Evolutionary conservation across 2,113 vertebrate genomes (phyloP).

Genomic region (Saguinus imperator): DNA sequence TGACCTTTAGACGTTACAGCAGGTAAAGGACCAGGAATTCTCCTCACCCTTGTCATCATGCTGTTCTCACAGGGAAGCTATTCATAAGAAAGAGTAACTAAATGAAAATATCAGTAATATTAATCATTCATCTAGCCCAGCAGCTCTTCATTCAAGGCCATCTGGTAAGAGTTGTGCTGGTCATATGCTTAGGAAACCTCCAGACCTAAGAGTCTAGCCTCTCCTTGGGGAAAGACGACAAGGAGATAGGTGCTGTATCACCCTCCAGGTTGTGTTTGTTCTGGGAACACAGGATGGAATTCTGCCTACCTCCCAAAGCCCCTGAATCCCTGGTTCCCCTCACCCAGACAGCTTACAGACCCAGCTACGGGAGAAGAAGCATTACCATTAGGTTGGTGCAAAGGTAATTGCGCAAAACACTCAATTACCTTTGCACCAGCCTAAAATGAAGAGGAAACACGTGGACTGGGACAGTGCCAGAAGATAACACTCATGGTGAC

Average conservation of each 20-base stretch:
- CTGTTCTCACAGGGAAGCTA: neutral
- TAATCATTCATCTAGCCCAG: neutral
- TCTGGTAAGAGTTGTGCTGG: neutral
- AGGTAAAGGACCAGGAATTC: neutral
- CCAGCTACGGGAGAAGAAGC: neutral
- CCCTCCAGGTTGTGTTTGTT: neutral
- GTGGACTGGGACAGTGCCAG: neutral
- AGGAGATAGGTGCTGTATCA: neutral
- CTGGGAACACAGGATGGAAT: fast-evolving
- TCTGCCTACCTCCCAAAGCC: neutral
- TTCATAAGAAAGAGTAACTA: neutral
- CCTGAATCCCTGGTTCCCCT: too few species aligned
- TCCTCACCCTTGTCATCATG: neutral
- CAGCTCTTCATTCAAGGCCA: neutral
- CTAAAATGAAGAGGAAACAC: neutral
- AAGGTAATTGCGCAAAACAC: too few species aligned
- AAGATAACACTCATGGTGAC: neutral
- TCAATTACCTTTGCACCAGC: too few species aligned
- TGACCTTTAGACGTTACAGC: neutral
- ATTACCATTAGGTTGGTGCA: too few species aligned
- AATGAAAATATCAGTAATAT: neutral
- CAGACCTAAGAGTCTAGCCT: neutral
- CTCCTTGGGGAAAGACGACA: neutral
- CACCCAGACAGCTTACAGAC: neutral
- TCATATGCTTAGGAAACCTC: neutral